These are phyloP conservation scores for Chironomus riparius DNA, from an alignment of 2,888 invertebrate species.

Conservation along the genomic window DNA sequence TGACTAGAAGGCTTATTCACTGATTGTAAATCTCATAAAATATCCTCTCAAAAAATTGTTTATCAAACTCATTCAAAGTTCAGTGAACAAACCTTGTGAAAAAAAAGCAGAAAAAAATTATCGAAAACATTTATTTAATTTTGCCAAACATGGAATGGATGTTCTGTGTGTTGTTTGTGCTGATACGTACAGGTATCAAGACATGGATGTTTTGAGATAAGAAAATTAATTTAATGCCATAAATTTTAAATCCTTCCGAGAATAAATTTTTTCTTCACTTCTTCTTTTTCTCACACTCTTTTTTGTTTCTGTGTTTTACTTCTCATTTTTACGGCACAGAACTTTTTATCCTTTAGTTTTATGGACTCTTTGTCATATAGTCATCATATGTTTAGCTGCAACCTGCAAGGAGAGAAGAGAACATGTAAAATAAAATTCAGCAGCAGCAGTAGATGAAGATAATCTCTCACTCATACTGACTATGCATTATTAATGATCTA, in stretches of 20 bases:
- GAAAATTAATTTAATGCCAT: not conserved
- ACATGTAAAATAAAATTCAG: no score
- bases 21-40: no score
- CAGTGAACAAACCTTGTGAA: no score
- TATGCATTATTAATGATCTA: not conserved
- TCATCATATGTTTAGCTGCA: not conserved
- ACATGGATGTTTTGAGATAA: not conserved
- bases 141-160: not conserved
- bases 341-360: not conserved
- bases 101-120: no score
- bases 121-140: not conserved
- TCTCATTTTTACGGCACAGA: not conserved
- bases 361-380: not conserved
- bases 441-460: not conserved
- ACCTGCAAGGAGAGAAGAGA: not conserved
- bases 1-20: no score
- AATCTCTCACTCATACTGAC: not conserved
- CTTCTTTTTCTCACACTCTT: not conserved
- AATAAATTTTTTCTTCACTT: not conserved
- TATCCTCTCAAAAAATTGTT: no score
- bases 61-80: no score
- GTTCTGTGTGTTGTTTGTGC: not conserved
- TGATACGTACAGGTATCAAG: not conserved
- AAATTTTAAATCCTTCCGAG: slow-evolving; percentile 10
- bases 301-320: not conserved